Evolutionary conservation across 2,888 invertebrate genomes (phyloP).

Genomic region (Phortica magna): DNA sequence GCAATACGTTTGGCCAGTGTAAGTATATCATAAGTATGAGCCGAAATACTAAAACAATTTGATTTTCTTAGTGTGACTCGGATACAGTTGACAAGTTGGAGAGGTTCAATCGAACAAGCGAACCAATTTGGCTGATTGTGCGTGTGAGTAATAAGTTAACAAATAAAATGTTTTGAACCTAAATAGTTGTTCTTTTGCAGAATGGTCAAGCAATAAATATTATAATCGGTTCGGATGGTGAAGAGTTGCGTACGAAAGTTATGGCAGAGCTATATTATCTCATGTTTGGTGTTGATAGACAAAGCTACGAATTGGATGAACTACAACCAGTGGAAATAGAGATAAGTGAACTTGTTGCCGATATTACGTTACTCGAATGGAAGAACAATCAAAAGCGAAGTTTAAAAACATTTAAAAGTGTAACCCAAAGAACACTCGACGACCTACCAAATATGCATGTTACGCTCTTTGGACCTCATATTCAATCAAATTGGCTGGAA

Average conservation of each 20-base stretch:
- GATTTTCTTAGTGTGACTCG: neutral
- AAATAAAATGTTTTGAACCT: no score
- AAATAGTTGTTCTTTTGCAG: neutral
- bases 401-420: neutral
- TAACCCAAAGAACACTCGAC: neutral
- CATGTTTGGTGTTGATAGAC: no score
- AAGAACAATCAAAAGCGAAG: neutral
- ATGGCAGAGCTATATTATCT: no score
- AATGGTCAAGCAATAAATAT: neutral
- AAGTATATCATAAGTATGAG: neutral
- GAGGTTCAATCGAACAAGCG: neutral
- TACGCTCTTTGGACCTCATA: neutral
- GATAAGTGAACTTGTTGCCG: neutral
- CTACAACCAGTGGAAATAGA: neutral
- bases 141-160: neutral
- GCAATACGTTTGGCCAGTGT: neutral
- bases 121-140: constrained; percentile 5
- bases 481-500: neutral
- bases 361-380: neutral
- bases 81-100: neutral
- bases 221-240: neutral
- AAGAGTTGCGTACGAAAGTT: neutral
- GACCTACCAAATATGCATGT: neutral
- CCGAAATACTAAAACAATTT: neutral
- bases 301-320: neutral